A percentile compares a stretch with the other conserved stretches of the same genome.
Evolutionary conservation across 2,888 invertebrate genomes (phyloP).

Genomic region (Xanthorhoe spadicearia): DNA sequence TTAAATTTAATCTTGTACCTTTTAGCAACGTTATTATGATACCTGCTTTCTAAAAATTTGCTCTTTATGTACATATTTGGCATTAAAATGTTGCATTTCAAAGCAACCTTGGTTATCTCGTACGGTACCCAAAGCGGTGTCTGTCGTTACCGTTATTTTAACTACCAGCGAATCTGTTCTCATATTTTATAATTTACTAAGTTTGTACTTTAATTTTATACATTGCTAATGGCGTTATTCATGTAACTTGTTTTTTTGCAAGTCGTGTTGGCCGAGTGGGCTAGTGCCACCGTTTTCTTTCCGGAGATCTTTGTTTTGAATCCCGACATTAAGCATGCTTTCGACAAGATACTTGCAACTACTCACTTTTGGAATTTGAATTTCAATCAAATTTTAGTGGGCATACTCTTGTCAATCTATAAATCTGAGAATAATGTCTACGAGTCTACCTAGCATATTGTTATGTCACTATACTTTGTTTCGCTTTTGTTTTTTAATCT

Average conservation of each 20-base stretch:
- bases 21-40: neutral
- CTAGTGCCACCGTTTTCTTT: too few species aligned
- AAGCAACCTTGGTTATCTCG: conserved; percentile 65
- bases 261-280: neutral
- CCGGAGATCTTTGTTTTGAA: too few species aligned
- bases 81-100: conserved; percentile 56
- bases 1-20: too few species aligned
- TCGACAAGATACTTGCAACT: too few species aligned
- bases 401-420: too few species aligned
- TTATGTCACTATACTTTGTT: too few species aligned
- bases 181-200: neutral
- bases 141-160: conserved; percentile 70
- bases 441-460: too few species aligned
- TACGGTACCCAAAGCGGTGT: conserved; percentile 80
- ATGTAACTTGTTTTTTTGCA: neutral
- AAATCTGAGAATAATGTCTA: too few species aligned
- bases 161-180: conserved; percentile 54
- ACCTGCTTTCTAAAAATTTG: conserved; percentile 14
- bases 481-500: neutral
- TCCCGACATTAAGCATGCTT: too few species aligned
- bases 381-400: too few species aligned
- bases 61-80: conserved; percentile 36
- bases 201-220: neutral
- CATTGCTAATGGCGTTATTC: neutral
- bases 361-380: too few species aligned